A percentile compares a stretch with the other conserved stretches of the same genome.
Conservation (phyloP, 1,140 invertebrate species). For the Plectus sambesii region DNA sequence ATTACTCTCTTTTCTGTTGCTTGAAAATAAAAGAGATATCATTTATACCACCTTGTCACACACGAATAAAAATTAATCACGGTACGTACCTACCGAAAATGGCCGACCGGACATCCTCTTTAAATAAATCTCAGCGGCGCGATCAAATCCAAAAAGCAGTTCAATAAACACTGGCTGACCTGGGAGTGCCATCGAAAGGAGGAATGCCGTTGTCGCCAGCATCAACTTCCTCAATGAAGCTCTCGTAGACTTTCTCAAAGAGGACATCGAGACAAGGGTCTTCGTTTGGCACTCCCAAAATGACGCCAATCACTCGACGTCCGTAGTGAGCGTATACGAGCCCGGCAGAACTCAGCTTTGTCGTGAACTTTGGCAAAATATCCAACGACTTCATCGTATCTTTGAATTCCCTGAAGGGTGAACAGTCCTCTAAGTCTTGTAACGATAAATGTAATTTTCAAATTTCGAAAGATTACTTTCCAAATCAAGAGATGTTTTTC, state of each 20-base stretch:
- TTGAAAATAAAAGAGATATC: too few relatives aligned
- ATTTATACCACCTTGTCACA: too few relatives aligned
- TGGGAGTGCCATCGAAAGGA: conserved; percentile 63
- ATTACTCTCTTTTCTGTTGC: too few relatives aligned
- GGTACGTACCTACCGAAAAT: too few relatives aligned
- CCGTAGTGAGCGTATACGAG: conserved; percentile 85
- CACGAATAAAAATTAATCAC: too few relatives aligned
- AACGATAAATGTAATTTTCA: neutral
- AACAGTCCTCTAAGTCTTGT: conserved; percentile 6
- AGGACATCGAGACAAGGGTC: conserved; percentile 50
- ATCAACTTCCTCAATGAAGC: conserved; percentile 84
- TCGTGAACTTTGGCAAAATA: conserved; percentile 46
- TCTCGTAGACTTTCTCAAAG: conserved; percentile 74
- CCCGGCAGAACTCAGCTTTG: conserved; percentile 82
- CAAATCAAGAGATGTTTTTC: too few relatives aligned
- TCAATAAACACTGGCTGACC: conserved; percentile 47
- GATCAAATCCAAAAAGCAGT: too few relatives aligned
- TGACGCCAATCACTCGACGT: conserved; percentile 58
- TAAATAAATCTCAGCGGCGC: too few relatives aligned
- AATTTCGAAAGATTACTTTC: too few relatives aligned
- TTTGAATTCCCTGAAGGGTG: conserved; percentile 56
- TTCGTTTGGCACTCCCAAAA: conserved; percentile 35
- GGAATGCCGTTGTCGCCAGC: conserved; percentile 84
- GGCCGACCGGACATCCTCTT: too few relatives aligned
- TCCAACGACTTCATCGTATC: conserved; percentile 56